A percentile compares a stretch with the other conserved stretches of the same genome.
Evolutionary conservation across 2,888 invertebrate species (phyloP).

Genomic region (Pachydiplax longipennis): DNA sequence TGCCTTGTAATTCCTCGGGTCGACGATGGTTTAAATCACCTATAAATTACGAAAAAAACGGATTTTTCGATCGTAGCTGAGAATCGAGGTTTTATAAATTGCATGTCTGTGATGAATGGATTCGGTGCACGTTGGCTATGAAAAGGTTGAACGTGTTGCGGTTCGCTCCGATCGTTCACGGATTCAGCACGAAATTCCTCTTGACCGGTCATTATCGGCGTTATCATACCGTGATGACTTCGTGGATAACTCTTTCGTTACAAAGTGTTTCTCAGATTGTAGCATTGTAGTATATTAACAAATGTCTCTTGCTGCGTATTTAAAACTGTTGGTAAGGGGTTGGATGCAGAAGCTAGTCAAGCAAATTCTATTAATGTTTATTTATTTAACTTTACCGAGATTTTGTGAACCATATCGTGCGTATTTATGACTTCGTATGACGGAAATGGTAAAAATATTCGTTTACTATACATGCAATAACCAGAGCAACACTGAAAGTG

Average conservation of each 20-base stretch:
- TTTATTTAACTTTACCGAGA: too few relatives aligned
- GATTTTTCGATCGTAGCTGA: background rate
- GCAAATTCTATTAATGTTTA: too few relatives aligned
- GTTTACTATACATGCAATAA: too few relatives aligned
- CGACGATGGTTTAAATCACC: background rate
- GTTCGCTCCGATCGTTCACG: background rate
- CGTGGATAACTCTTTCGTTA: background rate
- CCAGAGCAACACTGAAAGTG: too few relatives aligned
- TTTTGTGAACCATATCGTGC: too few relatives aligned
- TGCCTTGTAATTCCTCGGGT: constrained; percentile 21
- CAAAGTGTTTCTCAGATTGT: background rate
- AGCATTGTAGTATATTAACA: too few relatives aligned
- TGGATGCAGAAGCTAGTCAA: too few relatives aligned
- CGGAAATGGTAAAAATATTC: too few relatives aligned
- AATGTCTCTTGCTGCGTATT: too few relatives aligned
- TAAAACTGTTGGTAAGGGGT: too few relatives aligned
- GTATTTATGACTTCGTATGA: too few relatives aligned
- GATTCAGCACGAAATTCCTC: background rate
- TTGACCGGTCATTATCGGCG: background rate
- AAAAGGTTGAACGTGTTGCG: background rate
- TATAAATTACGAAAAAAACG: constrained; percentile 36
- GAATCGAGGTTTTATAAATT: constrained; percentile 11
- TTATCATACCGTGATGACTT: background rate
- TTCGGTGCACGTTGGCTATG: constrained; percentile 15
- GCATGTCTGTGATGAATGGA: constrained; percentile 21